Base-by-base conservation (phyloP, 2,113 vertebrate genomes). In the Cyrtonyx montezumae region DNA sequence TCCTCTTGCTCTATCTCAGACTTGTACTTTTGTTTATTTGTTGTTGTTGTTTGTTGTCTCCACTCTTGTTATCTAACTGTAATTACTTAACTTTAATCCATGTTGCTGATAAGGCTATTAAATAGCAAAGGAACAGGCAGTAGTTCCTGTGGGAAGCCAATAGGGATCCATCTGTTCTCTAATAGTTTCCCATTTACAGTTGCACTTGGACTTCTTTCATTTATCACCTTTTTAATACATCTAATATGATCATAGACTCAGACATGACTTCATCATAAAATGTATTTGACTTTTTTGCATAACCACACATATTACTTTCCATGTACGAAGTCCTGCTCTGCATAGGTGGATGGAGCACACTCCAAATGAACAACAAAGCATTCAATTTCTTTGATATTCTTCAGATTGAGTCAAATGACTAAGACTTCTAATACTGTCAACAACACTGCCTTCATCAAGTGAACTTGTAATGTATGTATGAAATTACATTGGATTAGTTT, bases 381-480 rank as follows among this genome's bases (percentile, higher is more conserved):
- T 67, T 94, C 45, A 8, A 9, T 75, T 78, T 81, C 58, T 66
- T 66, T 25, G 49, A 30, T 69, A 19, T 25, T 58, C 63, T 63
- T 53, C 62, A 87, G 59, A 88, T n/a, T 14, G 58, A 56, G 25
- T 62, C 66, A 79, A 75, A 73, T 73, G 4, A 58, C 78, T 73
- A 76, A 77, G 63, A 22, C 45, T 84, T 89, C 49, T 79, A 91
- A 45, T 85, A 28, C 42, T 69, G 42, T 77, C 67, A 82, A 40
- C 8, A 13, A 9, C 2, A 0, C 45, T 81, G 48, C 67, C 62
- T 91, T 91, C 2, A 0, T 87, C 71, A 83, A 79, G 13, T 65
- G 46, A 82, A 76, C 67, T 59, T 82, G 70, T 73, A 91, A 70
- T 92, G 90, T 94, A 79, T 91, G 49, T 70, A 69, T 69, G 67